Conservation (phyloP, 2,113 vertebrate genomes). For the Mugil cephalus region DNA sequence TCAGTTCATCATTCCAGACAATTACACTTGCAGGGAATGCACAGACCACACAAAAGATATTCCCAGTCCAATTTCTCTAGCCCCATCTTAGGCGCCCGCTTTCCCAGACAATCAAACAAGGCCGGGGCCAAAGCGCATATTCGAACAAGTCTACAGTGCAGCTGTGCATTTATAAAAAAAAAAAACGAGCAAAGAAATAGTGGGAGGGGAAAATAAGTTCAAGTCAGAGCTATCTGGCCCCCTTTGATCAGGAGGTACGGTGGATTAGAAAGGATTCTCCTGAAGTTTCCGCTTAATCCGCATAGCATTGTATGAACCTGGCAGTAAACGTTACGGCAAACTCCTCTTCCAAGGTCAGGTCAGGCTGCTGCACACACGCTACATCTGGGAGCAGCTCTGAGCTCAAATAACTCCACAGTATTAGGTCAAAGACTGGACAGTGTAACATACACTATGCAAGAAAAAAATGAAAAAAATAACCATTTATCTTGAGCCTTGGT, state of each 20-base stretch:
- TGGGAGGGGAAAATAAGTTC: conserved; percentile 47
- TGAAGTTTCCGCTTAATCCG: conserved; percentile 74
- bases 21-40: conserved; percentile 53
- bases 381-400: conserved; percentile 24
- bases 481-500: conserved; percentile 62
- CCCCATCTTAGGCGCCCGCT: conserved; percentile 21
- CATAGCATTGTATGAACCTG: conserved; percentile 64
- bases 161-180: conserved; percentile 1
- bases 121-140: conserved; percentile 55
- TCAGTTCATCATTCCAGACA: conserved; percentile 60
- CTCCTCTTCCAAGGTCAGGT: conserved; percentile 64
- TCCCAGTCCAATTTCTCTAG: conserved; percentile 49
- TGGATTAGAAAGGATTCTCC: conserved; percentile 79
- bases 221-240: conserved; percentile 60
- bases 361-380: conserved; percentile 32
- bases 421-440: conserved; percentile 36
- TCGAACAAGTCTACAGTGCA: conserved; percentile 51
- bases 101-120: conserved; percentile 54
- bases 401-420: conserved; percentile 38
- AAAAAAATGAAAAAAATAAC: conserved; percentile 35
- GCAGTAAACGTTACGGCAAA: conserved; percentile 51
- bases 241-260: conserved; percentile 78
- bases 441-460: conserved; percentile 32
- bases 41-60: conserved; percentile 54
- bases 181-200: conserved; percentile 33